Percentiles rank a stretch among this genome's conserved stretches.
Conservation (phyloP, 2,888 invertebrate genomes). For the Eucera pruinosa region DNA sequence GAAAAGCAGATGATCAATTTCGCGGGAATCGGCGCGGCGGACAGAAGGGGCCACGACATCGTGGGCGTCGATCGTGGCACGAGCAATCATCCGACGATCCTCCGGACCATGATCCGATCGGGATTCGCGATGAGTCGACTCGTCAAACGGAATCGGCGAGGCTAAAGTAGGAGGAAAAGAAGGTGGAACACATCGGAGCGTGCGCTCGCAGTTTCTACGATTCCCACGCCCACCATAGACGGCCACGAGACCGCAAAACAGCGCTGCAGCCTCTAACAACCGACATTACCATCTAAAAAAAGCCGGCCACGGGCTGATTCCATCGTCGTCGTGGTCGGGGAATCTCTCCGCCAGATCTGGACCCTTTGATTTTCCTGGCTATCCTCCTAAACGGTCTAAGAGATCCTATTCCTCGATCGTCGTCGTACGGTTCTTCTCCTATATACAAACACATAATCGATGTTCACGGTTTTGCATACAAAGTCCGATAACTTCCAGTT, state of each 20-base stretch:
- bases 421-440: background rate
- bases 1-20: conserved; percentile 35
- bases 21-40: conserved; percentile 29
- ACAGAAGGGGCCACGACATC: conserved; percentile 30
- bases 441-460: background rate
- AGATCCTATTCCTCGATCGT: conserved; percentile 1
- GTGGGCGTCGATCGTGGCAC: conserved; percentile 60
- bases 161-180: no score
- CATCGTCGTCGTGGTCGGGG: conserved; percentile 53
- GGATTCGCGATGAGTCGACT: conserved; percentile 36
- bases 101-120: conserved; percentile 45
- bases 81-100: conserved; percentile 51
- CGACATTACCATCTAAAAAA: conserved; percentile 72
- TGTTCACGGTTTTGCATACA: background rate
- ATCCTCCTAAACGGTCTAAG: conserved; percentile 12
- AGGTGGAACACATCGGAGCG: conserved; percentile 53
- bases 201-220: conserved; percentile 70
- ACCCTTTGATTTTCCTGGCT: conserved; percentile 33
- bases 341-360: conserved; percentile 32
- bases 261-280: conserved; percentile 63
- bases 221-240: conserved; percentile 74
- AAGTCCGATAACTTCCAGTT: background rate
- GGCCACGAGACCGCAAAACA: conserved; percentile 64
- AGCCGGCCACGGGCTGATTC: conserved; percentile 64
- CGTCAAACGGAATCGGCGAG: conserved; percentile 30